Evolutionary conservation across 2,888 invertebrate species (phyloP).

Genomic region (Acleris laterana): DNA sequence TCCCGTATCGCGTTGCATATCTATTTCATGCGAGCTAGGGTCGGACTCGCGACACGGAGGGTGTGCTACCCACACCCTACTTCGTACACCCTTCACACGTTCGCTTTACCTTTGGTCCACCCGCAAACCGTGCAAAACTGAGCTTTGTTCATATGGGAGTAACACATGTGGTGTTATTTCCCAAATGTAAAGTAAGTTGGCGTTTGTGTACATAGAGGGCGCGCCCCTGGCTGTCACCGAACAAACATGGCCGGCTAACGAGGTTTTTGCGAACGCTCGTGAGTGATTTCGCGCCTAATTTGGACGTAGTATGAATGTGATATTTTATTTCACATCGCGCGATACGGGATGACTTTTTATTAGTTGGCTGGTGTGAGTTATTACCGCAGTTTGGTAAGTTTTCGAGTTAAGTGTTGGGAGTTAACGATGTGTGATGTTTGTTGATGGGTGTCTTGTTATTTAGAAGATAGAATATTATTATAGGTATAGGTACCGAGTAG

Average conservation of each 20-base stretch:
- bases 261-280: constrained; percentile 80
- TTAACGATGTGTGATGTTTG: too few species aligned
- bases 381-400: background rate
- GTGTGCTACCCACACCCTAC: constrained; percentile 76
- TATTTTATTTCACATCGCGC: constrained; percentile 23
- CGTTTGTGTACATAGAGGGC: constrained; percentile 81
- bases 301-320: constrained; percentile 52
- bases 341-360: constrained; percentile 8
- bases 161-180: constrained; percentile 33
- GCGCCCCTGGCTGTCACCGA: constrained; percentile 79
- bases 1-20: constrained; percentile 76
- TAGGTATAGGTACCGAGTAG: too few species aligned
- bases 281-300: constrained; percentile 83
- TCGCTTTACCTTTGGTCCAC: constrained; percentile 46
- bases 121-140: constrained; percentile 41
- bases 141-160: constrained; percentile 44
- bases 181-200: constrained; percentile 46
- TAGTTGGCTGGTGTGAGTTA: background rate
- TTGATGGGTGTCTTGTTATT: too few species aligned
- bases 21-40: constrained; percentile 74
- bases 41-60: constrained; percentile 75
- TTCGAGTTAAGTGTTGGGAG: background rate
- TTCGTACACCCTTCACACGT: constrained; percentile 70
- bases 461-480: too few species aligned
- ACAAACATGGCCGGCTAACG: constrained; percentile 82